Conservation (phyloP, 2,797 vertebrate genomes). For the Melanotaenia pygmaea region DNA sequence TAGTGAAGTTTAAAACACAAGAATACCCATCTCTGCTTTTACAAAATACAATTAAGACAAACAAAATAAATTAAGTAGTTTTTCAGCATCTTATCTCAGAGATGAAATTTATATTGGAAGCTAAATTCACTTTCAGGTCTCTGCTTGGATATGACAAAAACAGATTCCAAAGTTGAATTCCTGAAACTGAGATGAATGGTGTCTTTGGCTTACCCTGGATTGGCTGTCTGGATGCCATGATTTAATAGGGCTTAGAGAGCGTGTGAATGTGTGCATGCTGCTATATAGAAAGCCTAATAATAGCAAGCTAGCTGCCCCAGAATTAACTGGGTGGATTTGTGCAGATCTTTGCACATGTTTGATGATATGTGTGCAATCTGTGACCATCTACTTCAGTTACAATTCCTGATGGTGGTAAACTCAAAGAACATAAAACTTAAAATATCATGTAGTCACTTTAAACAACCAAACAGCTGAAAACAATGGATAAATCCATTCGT, state of each 20-base stretch:
- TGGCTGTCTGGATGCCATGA: conserved; percentile 56
- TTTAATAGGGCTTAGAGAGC: conserved; percentile 52
- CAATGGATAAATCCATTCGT: not conserved
- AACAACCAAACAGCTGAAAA: not conserved
- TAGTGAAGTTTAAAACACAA: not conserved
- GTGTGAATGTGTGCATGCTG: conserved; percentile 19
- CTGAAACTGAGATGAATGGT: conserved; percentile 61
- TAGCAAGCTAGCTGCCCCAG: conserved; percentile 20
- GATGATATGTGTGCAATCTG: not conserved
- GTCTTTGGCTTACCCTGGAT: conserved; percentile 62
- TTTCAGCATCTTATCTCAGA: conserved; percentile 2
- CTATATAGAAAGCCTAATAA: conserved; percentile 66
- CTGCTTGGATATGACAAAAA: conserved; percentile 39
- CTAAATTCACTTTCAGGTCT: conserved; percentile 1
- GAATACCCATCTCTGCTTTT: not conserved
- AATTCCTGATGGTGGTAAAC: too few relatives aligned
- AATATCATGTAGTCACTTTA: not conserved
- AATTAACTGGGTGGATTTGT: conserved; percentile 40
- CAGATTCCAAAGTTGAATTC: conserved; percentile 46
- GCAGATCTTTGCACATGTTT: conserved; percentile 21
- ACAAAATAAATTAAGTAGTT: conserved; percentile 10
- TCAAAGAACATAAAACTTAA: too few relatives aligned
- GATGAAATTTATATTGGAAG: conserved; percentile 32
- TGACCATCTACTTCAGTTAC: not conserved
- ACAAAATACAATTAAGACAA: not conserved